Conservation (phyloP, 2,888 invertebrate genomes). For the Parnassius smintheus region DNA sequence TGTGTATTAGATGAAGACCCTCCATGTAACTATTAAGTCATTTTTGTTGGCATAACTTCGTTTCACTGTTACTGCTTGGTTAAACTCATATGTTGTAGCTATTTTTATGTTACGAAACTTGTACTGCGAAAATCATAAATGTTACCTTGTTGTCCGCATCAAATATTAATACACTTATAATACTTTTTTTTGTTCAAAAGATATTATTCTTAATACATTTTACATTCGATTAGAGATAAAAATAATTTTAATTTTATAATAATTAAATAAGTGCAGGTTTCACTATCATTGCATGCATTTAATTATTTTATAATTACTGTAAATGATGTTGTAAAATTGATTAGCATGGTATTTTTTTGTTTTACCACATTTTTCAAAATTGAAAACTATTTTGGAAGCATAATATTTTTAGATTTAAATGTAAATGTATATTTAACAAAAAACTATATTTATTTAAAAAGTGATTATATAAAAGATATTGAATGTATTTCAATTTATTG, state of each 20-base stretch:
- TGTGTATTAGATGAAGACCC: background rate
- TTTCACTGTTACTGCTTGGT: no score
- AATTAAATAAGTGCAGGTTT: background rate
- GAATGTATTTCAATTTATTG: conserved; percentile 18
- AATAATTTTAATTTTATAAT: background rate
- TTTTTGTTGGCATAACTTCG: background rate
- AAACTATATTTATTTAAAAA: conserved; percentile 1
- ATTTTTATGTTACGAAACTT: no score
- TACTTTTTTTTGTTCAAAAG: conserved; percentile 4
- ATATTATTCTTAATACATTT: background rate
- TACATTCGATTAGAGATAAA: background rate
- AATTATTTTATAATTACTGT: background rate
- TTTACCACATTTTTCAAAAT: no score
- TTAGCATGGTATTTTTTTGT: no score
- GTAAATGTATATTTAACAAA: background rate
- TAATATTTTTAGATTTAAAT: background rate
- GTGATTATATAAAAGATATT: conserved; percentile 1
- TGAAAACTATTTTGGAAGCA: no score
- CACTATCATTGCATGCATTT: background rate
- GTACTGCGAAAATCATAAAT: no score
- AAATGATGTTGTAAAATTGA: no score
- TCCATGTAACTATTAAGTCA: background rate
- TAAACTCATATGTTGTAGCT: no score
- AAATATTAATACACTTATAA: background rate
- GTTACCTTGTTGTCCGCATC: conserved; percentile 11